phyloP scores from a whole-genome alignment of 2,113 vertebrate species.

The Crotalus helleri region DNA sequence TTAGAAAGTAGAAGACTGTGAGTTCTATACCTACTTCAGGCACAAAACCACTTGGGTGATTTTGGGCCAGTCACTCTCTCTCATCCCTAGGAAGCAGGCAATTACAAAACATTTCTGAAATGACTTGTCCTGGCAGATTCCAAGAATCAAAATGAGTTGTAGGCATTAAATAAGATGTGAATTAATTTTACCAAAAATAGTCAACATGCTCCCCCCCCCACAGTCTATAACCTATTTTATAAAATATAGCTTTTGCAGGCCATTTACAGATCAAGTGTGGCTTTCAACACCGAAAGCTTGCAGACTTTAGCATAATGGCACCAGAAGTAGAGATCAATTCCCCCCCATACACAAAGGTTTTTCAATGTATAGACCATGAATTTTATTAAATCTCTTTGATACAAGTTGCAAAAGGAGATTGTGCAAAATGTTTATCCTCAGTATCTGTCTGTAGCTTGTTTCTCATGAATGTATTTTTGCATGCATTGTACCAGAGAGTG shows the following conservation, averaged over 20 bases:
- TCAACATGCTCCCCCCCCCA: background rate
- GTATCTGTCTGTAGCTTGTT: background rate
- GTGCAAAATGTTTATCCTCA: background rate
- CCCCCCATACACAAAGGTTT: background rate
- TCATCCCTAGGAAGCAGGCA: background rate
- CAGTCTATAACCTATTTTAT: background rate
- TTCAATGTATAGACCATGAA: background rate
- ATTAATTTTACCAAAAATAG: background rate
- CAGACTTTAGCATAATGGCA: background rate
- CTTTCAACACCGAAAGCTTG: background rate
- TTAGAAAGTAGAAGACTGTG: background rate
- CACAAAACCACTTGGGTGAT: background rate
- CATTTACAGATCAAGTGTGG: background rate
- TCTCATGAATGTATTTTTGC: background rate
- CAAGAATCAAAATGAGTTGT: background rate
- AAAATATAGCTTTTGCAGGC: background rate
- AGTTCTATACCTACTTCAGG: background rate
- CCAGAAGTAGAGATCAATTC: background rate
- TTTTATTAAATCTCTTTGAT: background rate
- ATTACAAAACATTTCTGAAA: background rate
- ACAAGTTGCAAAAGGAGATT: background rate
- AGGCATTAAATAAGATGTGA: background rate
- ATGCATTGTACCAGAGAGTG: background rate
- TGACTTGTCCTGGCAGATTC: background rate
- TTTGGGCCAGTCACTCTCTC: background rate